Evolutionary conservation across 2,888 invertebrate species (phyloP), one percentile per base, ranked within the genome.

Genomic region (Meliscaeva auricollis): DNA sequence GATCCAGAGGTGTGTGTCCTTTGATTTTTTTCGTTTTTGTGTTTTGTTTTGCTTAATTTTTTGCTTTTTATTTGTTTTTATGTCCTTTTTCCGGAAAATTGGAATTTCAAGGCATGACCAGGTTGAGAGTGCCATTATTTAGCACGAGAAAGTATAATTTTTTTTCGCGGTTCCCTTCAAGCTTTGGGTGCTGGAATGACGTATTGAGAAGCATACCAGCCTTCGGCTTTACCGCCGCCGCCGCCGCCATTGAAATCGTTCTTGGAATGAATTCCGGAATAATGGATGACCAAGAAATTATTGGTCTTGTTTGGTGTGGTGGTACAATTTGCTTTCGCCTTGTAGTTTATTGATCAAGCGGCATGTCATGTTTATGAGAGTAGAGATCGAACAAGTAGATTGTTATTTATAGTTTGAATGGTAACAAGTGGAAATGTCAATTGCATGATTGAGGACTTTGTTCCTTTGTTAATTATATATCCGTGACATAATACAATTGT

Each of bases 131-230:
- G 75, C 38, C 54, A 68, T 80, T 76, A 85, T 76, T 85, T 80
- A 80, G 76, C 66, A 68, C 84, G 81, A 85, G 85, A 85, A 85
- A 85, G 85, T 85, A 81, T 66, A 85, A 62, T 76, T 73, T 82
- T 46, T 26, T 32, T 44, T 11, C 9, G 56, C 56, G 30, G 26
- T 30, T 32, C 46, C 30, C 46, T 64, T 64, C 17, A 54, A 62
- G 54, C 48, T 56, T 62, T 66, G 75, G 75, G 81, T 52, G 76
- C 70, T 66, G 70, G 46, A 52, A 72, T 84, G 84, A 84, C 75
- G 84, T 66, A 80, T 72, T 75, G 74, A 66, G 56, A 56, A 79
- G 72, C 41, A 20, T 13, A 38, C 35, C 38, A 13, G 4, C 26
- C 26, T 26, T 26, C 26, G 26, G 2, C 9, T 5, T 1, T 54